Evolutionary conservation across 1,140 invertebrate genomes (phyloP).

Genomic region (Lamellibrachia luymesi): DNA sequence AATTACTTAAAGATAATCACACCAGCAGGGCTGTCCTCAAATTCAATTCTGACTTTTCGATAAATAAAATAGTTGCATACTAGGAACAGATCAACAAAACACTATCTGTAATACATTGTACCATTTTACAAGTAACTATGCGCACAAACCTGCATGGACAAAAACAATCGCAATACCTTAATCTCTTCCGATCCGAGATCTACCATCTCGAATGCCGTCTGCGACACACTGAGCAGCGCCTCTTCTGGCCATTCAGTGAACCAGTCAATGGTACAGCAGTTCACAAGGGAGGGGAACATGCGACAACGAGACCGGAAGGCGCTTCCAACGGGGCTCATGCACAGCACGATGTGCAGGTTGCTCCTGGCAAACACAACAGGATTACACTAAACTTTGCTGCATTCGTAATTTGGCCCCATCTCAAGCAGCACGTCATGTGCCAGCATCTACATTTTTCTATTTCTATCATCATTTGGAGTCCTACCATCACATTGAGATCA

Average conservation of each 20-base stretch:
- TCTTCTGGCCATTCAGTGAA: slow-evolving; percentile 64
- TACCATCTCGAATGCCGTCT: slow-evolving; percentile 53
- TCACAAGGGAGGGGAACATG: slow-evolving; percentile 59
- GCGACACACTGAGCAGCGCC: slow-evolving; percentile 63
- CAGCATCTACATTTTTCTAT: too few species aligned
- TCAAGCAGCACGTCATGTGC: too few species aligned
- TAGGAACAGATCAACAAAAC: too few species aligned
- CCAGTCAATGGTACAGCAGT: slow-evolving; percentile 60
- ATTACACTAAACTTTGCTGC: not conserved
- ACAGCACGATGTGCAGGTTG: slow-evolving; percentile 58
- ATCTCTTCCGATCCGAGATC: slow-evolving; percentile 48
- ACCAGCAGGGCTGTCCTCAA: not conserved
- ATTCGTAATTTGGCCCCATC: too few species aligned
- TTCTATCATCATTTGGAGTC: too few species aligned
- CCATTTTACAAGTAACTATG: too few species aligned
- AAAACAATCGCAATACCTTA: slow-evolving; percentile 37
- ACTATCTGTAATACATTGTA: too few species aligned
- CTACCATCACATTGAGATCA: too few species aligned
- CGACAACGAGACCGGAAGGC: slow-evolving; percentile 69
- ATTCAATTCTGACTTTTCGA: slow-evolving; percentile 19
- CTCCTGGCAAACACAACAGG: slow-evolving; percentile 41
- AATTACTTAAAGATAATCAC: not conserved
- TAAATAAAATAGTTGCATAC: not conserved
- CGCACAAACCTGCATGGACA: too few species aligned
- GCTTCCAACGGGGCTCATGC: slow-evolving; percentile 66